Percentiles rank a stretch among this genome's conserved stretches.
phyloP scores from a whole-genome alignment of 1,140 invertebrate species.

The Solen grandis region DNA sequence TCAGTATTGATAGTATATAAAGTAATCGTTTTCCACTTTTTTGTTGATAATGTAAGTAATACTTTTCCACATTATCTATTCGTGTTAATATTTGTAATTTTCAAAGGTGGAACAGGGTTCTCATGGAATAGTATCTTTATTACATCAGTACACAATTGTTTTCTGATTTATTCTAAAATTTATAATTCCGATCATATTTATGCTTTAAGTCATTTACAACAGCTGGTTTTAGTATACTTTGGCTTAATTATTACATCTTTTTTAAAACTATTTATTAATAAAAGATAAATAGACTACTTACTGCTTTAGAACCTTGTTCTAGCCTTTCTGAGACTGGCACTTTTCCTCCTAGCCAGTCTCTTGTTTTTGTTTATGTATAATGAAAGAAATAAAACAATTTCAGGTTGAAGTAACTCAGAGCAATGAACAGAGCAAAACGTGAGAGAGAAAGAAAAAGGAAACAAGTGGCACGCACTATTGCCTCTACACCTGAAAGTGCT shows the following conservation, averaged over 20 bases:
- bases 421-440: slow-evolving; percentile 21
- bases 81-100: slow-evolving; percentile 16
- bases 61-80: slow-evolving; percentile 1
- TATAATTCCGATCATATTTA: slow-evolving; percentile 1
- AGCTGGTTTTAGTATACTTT: slow-evolving; percentile 9
- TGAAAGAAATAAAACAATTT: slow-evolving; percentile 25
- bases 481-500: slow-evolving; percentile 32
- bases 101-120: slow-evolving; percentile 13
- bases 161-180: slow-evolving; percentile 9
- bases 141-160: slow-evolving; percentile 20
- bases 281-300: slow-evolving; percentile 14
- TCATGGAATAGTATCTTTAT: slow-evolving; percentile 16
- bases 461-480: slow-evolving; percentile 17
- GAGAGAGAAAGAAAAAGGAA: slow-evolving; percentile 27
- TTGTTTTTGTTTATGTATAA: slow-evolving; percentile 8
- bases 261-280: slow-evolving; percentile 23
- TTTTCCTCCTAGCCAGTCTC: slow-evolving; percentile 5
- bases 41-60: slow-evolving; percentile 28
- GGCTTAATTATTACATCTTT: not conserved
- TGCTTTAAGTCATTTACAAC: slow-evolving; percentile 1
- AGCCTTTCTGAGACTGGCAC: slow-evolving; percentile 8
- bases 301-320: slow-evolving; percentile 1
- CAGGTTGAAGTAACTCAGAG: slow-evolving; percentile 11
- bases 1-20: slow-evolving; percentile 5
- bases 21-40: slow-evolving; percentile 12